Base-by-base conservation (phyloP, 1,140 invertebrate species). In the Copidosoma floridanum region DNA sequence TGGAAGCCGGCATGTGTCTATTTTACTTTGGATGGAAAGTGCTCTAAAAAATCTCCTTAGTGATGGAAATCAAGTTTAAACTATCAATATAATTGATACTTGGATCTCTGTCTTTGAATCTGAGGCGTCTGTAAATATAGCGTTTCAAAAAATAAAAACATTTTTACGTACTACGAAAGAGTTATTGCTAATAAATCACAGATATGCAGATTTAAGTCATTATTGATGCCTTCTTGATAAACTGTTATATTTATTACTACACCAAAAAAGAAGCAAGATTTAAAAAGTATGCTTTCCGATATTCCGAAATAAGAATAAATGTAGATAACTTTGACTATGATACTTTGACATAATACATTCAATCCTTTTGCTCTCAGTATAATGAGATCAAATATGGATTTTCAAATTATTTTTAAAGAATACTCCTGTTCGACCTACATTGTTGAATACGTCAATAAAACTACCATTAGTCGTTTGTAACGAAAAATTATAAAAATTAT, bases 311-410 rank as follows among this genome's bases (percentile, higher is more conserved):
- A 21, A 48, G 48, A 62, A 35, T 26, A 16, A 69, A 68, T 44
- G 64, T 69, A 27, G 69, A 68, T 40, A 62, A 59, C 38, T 8
- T 50, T 27, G 64, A 71, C 21, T 68, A 63, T 29, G 14, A 11
- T 16, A 41, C 61, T 52, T 56, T 71, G 69, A 70, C 52, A 61
- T 40, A 75, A 71, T 53, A 38, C 65, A n/a, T 74, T 69, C 50
- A 74, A 76, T 67, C 73, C 73, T 3, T 74, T 67, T 12, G 44
- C 73, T 21, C 35, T 71, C 8, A 63, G 64, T 46, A 32, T 68
- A 32, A 18, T 73, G 3, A 46, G 69, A 57, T 77, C 74, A 0
- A 78, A 74, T 40, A 80, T 57, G n/a, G n/a, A n/a, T n/a, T n/a
- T n/a, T n/a, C n/a, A n/a, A n/a, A n/a, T n/a, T n/a, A n/a, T n/a